Evolutionary conservation across 2,113 vertebrate genomes (phyloP), one percentile per base, ranked within the genome.

Genomic region (Andinoacara biseriatus): DNA sequence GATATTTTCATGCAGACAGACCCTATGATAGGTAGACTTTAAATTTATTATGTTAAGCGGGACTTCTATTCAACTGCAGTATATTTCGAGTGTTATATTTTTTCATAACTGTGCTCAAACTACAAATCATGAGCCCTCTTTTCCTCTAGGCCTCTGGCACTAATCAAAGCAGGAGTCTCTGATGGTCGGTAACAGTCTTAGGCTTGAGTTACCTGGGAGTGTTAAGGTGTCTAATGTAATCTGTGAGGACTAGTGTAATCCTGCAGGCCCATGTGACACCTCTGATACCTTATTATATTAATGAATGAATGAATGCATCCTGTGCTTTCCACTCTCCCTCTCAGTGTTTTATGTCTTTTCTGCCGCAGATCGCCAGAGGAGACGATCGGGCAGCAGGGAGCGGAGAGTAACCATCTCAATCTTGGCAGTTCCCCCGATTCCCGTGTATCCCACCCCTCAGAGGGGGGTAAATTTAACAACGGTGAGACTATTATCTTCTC

Each of bases 341-440:
- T n/a, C n/a, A n/a, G n/a, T n/a, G n/a, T n/a, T 81, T 72, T 4
- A n/a, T 0, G 0, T 40, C 9, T 18, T 65, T 56, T 58, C 49
- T 89, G 82, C 74, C 90, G 38, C 89, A 93, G 95, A 94, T 89
- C 93, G 96, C 95, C 93, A 96, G 84, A 96, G 96, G 82, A 96
- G 96, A 87, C 96, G 93, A 61, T 94, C 94, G 1, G 96, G 95
- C 87, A 97, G 95, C 87, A 94, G 95, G 82, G 97, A 97, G 87
- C 95, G 93, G 6, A 95, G 96, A 84, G 93, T 95, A 3, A 95
- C 95, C 84, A 96, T 94, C 67, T 93, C 96, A 7, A 87, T 96
- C 29, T 91, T 95, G 0, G 93, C 96, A 38, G 75, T 96, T 92
- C 97, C 97, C 6, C 96, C 97, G 0, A 95, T 97, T 93, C 97